Evolutionary conservation across 2,113 vertebrate species (phyloP).

Genomic region (Microcebus ravelobensis): DNA sequence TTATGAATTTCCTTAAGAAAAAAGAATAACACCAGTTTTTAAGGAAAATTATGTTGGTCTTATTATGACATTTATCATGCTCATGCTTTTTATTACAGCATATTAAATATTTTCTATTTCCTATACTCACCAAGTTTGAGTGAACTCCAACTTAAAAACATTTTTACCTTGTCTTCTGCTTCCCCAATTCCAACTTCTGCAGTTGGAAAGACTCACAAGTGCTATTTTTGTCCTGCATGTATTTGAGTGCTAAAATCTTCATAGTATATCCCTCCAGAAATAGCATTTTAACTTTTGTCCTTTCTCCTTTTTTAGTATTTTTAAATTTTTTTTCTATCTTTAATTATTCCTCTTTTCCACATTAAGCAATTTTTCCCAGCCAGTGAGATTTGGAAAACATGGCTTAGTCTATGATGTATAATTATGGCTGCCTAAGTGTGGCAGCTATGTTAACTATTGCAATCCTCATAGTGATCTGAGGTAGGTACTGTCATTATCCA

Average conservation of each 20-base stretch:
- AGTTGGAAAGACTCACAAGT: background rate
- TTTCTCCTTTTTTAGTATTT: background rate
- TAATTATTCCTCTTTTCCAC: background rate
- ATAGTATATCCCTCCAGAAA: background rate
- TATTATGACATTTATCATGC: background rate
- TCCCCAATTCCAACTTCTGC: background rate
- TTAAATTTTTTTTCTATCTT: background rate
- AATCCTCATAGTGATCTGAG: background rate
- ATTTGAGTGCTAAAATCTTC: background rate
- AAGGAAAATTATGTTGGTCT: background rate
- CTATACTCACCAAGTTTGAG: background rate
- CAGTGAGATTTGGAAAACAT: background rate
- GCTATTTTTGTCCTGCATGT: background rate
- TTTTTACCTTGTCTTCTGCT: background rate
- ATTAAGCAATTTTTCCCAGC: background rate
- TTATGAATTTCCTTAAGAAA: background rate
- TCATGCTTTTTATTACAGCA: background rate
- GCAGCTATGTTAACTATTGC: background rate
- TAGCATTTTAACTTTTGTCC: background rate
- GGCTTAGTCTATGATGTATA: background rate
- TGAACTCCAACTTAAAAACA: background rate
- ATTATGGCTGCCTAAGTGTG: no score
- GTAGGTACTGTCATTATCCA: no score
- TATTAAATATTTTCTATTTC: background rate
- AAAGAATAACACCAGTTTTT: background rate